Percentiles rank a stretch among this genome's conserved stretches.
These are phyloP conservation scores for Globodera rostochiensis DNA, from an alignment of 1,140 invertebrate species.

Conservation along the genomic window DNA sequence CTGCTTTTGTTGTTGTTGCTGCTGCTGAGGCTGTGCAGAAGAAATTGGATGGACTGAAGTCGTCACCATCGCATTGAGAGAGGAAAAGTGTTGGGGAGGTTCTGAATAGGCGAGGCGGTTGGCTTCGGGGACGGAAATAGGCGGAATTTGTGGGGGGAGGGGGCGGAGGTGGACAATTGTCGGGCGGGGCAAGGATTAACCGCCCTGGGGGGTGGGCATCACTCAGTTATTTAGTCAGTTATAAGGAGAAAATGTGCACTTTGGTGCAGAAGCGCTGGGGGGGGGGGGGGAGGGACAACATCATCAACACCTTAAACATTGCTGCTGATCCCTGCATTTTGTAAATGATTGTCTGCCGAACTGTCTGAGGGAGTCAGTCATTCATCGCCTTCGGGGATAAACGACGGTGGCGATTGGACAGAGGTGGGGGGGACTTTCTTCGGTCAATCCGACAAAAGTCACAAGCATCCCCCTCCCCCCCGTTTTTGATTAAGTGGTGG, in stretches of 20 bases:
- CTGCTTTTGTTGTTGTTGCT: slow-evolving; percentile 7
- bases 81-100: not conserved
- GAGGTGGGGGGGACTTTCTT: not conserved
- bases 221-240: not conserved
- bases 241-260: too few relatives aligned
- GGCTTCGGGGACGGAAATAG: not conserved
- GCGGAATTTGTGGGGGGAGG: not conserved
- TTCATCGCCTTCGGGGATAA: too few relatives aligned
- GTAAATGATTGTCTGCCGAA: too few relatives aligned
- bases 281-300: too few relatives aligned
- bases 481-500: slow-evolving; percentile 2
- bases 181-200: not conserved
- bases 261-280: too few relatives aligned
- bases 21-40: not conserved
- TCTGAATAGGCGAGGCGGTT: not conserved
- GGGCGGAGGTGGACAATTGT: too few relatives aligned
- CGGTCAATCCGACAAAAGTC: not conserved
- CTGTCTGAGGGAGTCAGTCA: too few relatives aligned
- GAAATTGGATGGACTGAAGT: not conserved
- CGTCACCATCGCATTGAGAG: not conserved
- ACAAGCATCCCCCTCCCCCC: not conserved
- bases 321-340: too few relatives aligned
- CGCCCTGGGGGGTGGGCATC: too few relatives aligned
- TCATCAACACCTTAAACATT: too few relatives aligned
- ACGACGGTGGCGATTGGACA: too few relatives aligned